A percentile compares a stretch with the other conserved stretches of the same genome.
phyloP scores from a whole-genome alignment of 2,888 invertebrate species.

The Meliscaeva auricollis region DNA sequence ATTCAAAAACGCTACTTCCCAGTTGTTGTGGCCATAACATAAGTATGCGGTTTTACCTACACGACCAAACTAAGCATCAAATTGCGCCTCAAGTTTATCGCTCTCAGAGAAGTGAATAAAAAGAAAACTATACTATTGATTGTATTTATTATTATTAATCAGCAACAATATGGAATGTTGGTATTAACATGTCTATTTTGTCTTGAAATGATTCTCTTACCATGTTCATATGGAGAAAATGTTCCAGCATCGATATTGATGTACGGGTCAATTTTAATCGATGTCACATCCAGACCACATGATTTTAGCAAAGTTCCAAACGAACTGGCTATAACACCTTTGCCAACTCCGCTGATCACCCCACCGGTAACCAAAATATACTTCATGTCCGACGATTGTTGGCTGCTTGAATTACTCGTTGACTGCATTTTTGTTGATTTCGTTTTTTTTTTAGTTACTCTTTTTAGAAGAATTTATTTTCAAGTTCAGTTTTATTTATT shows the following conservation, averaged over 20 bases:
- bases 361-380: conserved; percentile 99
- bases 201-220: conserved; percentile 85
- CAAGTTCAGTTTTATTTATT: conserved; percentile 44
- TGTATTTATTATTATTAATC: not conserved
- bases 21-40: too few relatives aligned
- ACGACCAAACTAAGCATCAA: conserved; percentile 1
- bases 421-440: conserved; percentile 17
- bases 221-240: conserved; percentile 99
- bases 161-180: not conserved
- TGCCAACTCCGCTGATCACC: conserved; percentile 99
- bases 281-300: conserved; percentile 97
- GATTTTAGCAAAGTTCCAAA: conserved; percentile 98
- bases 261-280: conserved; percentile 99
- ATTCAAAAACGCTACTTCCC: not conserved
- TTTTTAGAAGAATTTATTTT: conserved; percentile 4
- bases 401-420: conserved; percentile 1
- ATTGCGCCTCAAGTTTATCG: conserved; percentile 24
- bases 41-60: not conserved
- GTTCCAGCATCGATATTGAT: conserved; percentile 99
- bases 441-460: not conserved
- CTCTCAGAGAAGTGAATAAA: not conserved
- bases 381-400: conserved; percentile 88
- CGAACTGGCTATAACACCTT: conserved; percentile 97
- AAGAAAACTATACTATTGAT: not conserved
- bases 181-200: not conserved